Conservation (phyloP, 2,797 vertebrate genomes). For the Tenualosa thibaudeaui region DNA sequence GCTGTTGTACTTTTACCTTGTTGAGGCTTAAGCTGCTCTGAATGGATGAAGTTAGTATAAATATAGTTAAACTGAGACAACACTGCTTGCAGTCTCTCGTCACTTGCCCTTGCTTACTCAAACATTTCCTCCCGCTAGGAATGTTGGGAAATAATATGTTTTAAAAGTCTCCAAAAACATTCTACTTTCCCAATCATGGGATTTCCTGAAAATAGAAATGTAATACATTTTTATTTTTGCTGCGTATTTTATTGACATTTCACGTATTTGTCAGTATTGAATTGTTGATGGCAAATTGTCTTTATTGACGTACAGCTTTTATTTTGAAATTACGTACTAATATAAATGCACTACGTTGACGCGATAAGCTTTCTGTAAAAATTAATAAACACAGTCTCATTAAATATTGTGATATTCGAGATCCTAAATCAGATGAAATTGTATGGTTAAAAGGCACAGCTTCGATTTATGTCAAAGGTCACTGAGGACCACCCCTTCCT, state of each 20-base stretch:
- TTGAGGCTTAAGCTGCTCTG: not conserved
- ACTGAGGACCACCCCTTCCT: constrained; percentile 9
- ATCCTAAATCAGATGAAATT: not conserved
- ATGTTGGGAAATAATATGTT: not conserved
- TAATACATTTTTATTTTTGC: not conserved
- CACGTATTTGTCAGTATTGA: not conserved
- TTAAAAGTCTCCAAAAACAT: not conserved
- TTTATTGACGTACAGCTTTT: not conserved
- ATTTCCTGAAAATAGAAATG: not conserved
- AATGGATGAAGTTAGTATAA: not conserved
- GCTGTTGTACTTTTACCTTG: not conserved
- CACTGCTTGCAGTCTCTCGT: not conserved
- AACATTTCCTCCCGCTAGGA: constrained; percentile 1
- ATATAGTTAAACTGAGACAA: not conserved
- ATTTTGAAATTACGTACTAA: not conserved
- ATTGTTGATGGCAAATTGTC: not conserved
- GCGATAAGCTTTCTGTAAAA: not conserved
- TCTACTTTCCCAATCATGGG: not conserved
- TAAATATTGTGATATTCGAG: no score
- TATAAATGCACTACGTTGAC: not conserved
- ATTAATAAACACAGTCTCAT: not conserved
- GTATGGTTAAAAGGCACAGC: not conserved
- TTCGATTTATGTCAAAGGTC: not conserved
- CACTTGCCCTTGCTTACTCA: not conserved
- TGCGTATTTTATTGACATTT: not conserved